Evolutionary conservation across 2,797 vertebrate genomes (phyloP).

Genomic region (Emys orbicularis): DNA sequence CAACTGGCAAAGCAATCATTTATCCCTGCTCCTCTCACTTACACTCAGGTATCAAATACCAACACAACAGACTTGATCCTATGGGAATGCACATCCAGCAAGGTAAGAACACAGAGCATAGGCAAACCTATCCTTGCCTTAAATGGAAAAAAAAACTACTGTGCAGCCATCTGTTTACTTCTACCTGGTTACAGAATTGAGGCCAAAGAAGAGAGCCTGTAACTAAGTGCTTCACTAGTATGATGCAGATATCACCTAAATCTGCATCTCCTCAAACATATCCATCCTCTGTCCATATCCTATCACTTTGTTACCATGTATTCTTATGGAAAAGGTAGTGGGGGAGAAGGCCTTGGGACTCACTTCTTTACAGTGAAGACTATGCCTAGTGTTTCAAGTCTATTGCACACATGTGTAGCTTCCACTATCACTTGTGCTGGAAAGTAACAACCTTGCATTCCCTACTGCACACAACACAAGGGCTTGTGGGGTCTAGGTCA

Average conservation of each 20-base stretch:
- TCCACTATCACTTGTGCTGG: not conserved
- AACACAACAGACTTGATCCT: not conserved
- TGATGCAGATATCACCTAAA: not conserved
- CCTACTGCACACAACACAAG: not conserved
- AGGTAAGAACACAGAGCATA: not conserved
- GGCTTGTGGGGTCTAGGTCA: not conserved
- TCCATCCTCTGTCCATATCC: not conserved
- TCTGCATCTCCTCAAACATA: not conserved
- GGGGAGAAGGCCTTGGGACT: not conserved
- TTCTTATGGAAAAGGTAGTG: not conserved
- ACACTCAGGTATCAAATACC: not conserved
- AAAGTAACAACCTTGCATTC: not conserved
- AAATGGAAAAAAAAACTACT: constrained; percentile 15
- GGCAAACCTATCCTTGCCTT: not conserved
- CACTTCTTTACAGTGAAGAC: not conserved
- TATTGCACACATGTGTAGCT: not conserved
- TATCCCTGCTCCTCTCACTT: not conserved
- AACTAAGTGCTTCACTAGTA: not conserved
- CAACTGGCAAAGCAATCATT: not conserved
- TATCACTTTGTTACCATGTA: not conserved
- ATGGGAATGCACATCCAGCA: not conserved
- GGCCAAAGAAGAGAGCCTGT: not conserved
- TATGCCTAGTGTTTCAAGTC: not conserved
- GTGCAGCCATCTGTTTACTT: not conserved
- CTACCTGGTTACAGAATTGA: not conserved